Percentiles rank a stretch among this genome's conserved stretches.
Conservation (phyloP, 2,113 vertebrate genomes). For the Pungitius pungitius region DNA sequence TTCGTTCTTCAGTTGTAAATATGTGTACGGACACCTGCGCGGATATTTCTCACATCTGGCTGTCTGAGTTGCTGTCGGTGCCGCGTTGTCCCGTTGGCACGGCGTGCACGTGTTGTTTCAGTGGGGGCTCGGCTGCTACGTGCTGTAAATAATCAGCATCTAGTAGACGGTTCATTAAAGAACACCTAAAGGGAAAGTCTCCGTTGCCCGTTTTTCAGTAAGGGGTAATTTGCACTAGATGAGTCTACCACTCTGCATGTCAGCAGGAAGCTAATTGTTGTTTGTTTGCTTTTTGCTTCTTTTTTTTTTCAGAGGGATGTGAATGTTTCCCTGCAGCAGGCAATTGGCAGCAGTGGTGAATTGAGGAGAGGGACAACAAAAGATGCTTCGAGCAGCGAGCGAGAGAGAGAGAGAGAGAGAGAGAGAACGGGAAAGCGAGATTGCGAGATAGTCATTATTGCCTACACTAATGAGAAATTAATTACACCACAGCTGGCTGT, state of each 20-base stretch:
- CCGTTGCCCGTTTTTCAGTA: conserved; percentile 44
- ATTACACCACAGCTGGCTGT: conserved; percentile 67
- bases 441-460: conserved; percentile 62
- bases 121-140: background rate
- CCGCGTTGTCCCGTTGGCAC: background rate
- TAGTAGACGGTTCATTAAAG: conserved; percentile 56
- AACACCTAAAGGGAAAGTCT: conserved; percentile 53
- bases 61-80: conserved; percentile 8
- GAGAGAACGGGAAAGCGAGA: conserved; percentile 40
- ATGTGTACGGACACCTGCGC: background rate
- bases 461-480: conserved; percentile 73
- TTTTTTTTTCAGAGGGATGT: conserved; percentile 30
- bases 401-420: conserved; percentile 8
- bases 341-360: conserved; percentile 9
- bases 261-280: conserved; percentile 75
- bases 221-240: conserved; percentile 66
- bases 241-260: conserved; percentile 60
- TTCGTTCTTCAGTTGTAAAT: background rate
- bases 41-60: background rate
- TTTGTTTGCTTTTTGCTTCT: conserved; percentile 63
- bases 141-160: conserved; percentile 42
- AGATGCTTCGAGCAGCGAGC: background rate
- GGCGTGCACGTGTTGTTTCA: conserved; percentile 15
- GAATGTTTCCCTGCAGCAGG: conserved; percentile 44
- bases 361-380: background rate